Conservation (phyloP, 2,888 invertebrate genomes). For the Xanthostigma xanthostigma region DNA sequence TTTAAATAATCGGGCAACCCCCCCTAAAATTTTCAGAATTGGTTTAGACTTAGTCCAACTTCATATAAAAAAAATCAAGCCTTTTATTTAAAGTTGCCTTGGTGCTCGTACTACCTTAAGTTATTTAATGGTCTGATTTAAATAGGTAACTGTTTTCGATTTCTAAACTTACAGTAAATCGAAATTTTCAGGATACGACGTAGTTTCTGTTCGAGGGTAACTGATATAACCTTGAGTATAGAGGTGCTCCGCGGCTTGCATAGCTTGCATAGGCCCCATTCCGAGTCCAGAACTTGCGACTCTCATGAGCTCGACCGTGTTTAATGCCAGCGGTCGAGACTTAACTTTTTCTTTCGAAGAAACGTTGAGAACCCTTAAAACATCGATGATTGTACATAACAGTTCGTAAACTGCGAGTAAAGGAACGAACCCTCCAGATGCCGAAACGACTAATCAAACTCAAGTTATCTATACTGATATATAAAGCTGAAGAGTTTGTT, state of each 20-base stretch:
- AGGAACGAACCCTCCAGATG: no score
- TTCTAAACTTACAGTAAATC: conserved; percentile 57
- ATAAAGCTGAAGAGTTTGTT: no score
- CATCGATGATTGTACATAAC: no score
- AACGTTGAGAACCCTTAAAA: conserved; percentile 53
- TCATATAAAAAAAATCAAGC: no score
- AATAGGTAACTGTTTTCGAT: not conserved
- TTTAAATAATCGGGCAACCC: no score
- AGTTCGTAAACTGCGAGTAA: no score
- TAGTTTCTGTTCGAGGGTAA: conserved; percentile 97
- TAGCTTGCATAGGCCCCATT: conserved; percentile 83
- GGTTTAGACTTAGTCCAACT: no score
- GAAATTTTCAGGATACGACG: conserved; percentile 87
- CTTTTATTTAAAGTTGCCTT: no score
- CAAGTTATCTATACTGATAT: no score
- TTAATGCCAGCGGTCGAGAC: conserved; percentile 77
- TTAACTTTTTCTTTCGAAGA: conserved; percentile 77
- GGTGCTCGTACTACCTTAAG: no score
- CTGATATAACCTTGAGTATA: conserved; percentile 97
- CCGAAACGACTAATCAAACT: no score
- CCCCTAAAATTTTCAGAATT: no score
- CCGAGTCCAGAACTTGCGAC: conserved; percentile 83
- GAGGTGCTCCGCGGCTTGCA: conserved; percentile 81
- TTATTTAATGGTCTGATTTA: not conserved
- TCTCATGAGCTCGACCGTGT: conserved; percentile 92